phyloP scores from a whole-genome alignment of 2,888 invertebrate genomes.

The Oeneis ivallda region DNA sequence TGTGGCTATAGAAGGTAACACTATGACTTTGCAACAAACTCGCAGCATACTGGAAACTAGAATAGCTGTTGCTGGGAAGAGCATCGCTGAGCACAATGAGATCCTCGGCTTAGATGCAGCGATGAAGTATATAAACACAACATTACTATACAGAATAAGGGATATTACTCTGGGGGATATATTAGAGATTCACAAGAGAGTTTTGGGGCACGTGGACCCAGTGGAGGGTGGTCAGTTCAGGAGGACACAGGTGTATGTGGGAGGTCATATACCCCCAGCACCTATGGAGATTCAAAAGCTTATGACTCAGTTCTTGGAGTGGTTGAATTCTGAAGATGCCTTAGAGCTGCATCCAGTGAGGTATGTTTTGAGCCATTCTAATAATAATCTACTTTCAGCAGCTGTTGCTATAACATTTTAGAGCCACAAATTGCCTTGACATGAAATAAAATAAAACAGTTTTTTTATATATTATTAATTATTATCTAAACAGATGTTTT shows the following conservation, averaged over 20 bases:
- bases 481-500: no score
- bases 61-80: slow-evolving; percentile 90
- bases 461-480: no score
- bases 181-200: slow-evolving; percentile 94
- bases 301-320: slow-evolving; percentile 94
- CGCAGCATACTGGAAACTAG: slow-evolving; percentile 94
- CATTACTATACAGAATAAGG: slow-evolving; percentile 88
- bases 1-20: slow-evolving; percentile 98
- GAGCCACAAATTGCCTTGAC: no score
- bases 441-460: no score
- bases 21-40: slow-evolving; percentile 96
- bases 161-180: slow-evolving; percentile 92
- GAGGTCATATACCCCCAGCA: slow-evolving; percentile 95
- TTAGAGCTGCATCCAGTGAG: slow-evolving; percentile 93
- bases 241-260: slow-evolving; percentile 95
- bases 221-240: slow-evolving; percentile 94
- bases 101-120: slow-evolving; percentile 96
- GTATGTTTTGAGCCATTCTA: slow-evolving; percentile 52
- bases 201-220: slow-evolving; percentile 97
- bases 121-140: slow-evolving; percentile 94
- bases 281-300: slow-evolving; percentile 90
- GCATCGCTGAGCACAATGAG: slow-evolving; percentile 98
- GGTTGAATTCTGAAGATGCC: slow-evolving; percentile 95
- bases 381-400: neutral
- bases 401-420: no score